Base-by-base conservation (phyloP, 2,888 invertebrate genomes). In the Lepidocyrtinus sp. region DNA sequence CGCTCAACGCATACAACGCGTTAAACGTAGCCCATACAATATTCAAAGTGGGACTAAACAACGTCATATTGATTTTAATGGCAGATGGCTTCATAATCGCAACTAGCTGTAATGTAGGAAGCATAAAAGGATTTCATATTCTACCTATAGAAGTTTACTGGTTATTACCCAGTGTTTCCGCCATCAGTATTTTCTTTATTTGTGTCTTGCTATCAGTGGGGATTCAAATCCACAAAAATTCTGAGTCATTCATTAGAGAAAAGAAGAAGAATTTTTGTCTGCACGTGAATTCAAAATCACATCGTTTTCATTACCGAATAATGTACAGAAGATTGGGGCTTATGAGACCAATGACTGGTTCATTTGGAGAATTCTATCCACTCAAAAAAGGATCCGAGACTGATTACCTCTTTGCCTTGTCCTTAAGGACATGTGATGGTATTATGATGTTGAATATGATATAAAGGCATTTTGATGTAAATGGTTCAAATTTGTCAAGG, bases 371-470 rank as follows among this genome's bases (percentile, higher is more conserved):
- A 0, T 68, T 68, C n/a, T 68, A 50, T 50, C 22, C 50, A 5
- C n/a, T 68, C 15, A 50, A 24, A 17, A 46, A 25, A 17, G 68
- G 50, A 7, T 50, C 68, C 1, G 50, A 50, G 17, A 1, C 24
- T 1, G 19, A 15, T 3, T 50, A n/a, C 26, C 17, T 68, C 1
- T 68, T 46, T 25, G 22, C 17, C 12, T 7, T 22, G 5, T 5
- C n/a, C 25, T 15, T 68, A n/a, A 1, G 68, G 7, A 46, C 68
- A 24, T 25, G 22, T n/a, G 68, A 68, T 25, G 68, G 50, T n/a
- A 50, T 68, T 7, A 5, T 68, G 17, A 21, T 68, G n/a, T 36
- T n/a, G n/a, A n/a, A n/a, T n/a, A n/a, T n/a, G n/a, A n/a, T n/a
- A n/a, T n/a, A n/a, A n/a, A n/a, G n/a, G n/a, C n/a, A n/a, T n/a